phyloP scores from a whole-genome alignment of 2,797 vertebrate genomes.

The Notamacropus eugenii region DNA sequence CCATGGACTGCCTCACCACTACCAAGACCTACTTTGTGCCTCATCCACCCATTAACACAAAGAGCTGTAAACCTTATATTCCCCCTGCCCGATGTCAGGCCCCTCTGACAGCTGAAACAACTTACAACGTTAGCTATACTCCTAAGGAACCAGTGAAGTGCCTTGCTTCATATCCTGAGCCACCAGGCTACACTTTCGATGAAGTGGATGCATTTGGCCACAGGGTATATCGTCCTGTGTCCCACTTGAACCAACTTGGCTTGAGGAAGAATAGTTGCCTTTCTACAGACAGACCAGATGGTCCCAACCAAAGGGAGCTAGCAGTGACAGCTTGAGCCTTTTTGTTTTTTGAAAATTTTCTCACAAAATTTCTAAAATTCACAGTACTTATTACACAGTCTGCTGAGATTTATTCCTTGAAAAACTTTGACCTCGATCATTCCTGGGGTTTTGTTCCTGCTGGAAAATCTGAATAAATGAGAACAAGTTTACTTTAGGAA shows the following conservation, averaged over 20 bases:
- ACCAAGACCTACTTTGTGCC: constrained; percentile 74
- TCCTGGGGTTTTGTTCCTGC: constrained; percentile 28
- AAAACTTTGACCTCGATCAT: constrained; percentile 42
- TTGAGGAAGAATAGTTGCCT: constrained; percentile 21
- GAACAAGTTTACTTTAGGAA: constrained; percentile 63
- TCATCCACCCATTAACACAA: constrained; percentile 59
- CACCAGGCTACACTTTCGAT: constrained; percentile 72
- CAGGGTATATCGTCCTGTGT: constrained; percentile 69
- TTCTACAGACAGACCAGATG: constrained; percentile 34
- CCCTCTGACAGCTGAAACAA: constrained; percentile 71
- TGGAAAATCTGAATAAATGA: constrained; percentile 65
- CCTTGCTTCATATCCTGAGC: constrained; percentile 75
- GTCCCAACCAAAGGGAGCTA: constrained; percentile 55
- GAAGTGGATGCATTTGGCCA: constrained; percentile 76
- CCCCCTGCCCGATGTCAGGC: not conserved
- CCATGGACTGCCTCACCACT: constrained; percentile 76
- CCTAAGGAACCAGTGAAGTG: constrained; percentile 75
- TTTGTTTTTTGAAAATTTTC: constrained; percentile 25
- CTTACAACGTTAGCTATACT: constrained; percentile 75
- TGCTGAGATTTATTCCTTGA: constrained; percentile 61
- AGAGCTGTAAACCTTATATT: constrained; percentile 76
- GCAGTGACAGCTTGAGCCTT: constrained; percentile 63
- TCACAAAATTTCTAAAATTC: constrained; percentile 55
- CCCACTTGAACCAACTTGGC: not conserved
- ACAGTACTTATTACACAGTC: constrained; percentile 59